Evolutionary conservation across 92 coral and sea anemone species (phyloP).

Genomic region (Epizoanthus ramosus): DNA sequence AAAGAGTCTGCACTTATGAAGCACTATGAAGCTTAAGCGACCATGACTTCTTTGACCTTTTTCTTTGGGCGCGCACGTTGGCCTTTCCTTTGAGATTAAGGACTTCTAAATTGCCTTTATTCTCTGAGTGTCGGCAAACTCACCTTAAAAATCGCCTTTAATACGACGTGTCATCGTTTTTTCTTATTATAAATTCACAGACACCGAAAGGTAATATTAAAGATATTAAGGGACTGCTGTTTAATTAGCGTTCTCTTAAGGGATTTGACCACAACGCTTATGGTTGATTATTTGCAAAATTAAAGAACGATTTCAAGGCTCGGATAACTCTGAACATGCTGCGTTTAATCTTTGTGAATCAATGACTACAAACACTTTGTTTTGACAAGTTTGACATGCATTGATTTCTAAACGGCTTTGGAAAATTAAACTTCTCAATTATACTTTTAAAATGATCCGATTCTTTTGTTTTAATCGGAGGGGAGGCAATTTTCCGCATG

Average conservation of each 20-base stretch:
- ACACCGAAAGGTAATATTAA: conserved; percentile 40
- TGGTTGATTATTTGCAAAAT: conserved; percentile 15
- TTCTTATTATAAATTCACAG: conserved; percentile 26
- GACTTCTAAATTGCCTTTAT: conserved; percentile 2
- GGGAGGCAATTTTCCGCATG: conserved; percentile 49
- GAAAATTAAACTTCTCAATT: conserved; percentile 51
- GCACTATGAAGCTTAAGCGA: conserved; percentile 1
- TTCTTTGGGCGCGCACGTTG: neutral
- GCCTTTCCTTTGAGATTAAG: conserved; percentile 24
- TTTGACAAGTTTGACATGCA: conserved; percentile 43
- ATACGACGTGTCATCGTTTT: conserved; percentile 29
- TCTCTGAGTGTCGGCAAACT: conserved; percentile 39
- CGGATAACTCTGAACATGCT: conserved; percentile 13
- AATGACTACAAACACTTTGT: conserved; percentile 36
- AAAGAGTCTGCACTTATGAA: conserved; percentile 33
- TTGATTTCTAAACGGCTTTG: conserved; percentile 40
- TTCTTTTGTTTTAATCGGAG: conserved; percentile 37
- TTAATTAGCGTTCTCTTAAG: conserved; percentile 26
- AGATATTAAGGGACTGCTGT: neutral
- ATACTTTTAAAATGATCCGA: conserved; percentile 44
- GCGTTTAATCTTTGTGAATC: conserved; percentile 30
- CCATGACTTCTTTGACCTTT: conserved; percentile 29
- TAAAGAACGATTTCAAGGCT: neutral
- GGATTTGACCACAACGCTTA: conserved; percentile 12
- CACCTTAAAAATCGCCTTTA: conserved; percentile 16